Evolutionary conservation across 2,888 invertebrate species (phyloP), one percentile per base, ranked within the genome.

Genomic region (Phytoseiulus persimilis): DNA sequence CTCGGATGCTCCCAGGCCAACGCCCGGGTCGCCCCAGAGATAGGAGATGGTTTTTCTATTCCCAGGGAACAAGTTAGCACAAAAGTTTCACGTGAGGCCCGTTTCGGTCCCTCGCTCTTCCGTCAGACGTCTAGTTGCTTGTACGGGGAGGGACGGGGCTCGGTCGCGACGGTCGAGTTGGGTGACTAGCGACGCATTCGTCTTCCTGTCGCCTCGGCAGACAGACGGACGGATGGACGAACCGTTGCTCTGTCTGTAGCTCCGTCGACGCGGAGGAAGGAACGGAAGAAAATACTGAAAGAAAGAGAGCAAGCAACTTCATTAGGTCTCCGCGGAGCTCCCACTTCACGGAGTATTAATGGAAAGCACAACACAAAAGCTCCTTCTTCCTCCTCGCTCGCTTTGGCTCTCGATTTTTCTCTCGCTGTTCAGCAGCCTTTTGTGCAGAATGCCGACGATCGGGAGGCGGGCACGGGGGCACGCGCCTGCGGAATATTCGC

Each of bases 341-440:
- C 65, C 65, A 65, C 65, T 65, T 65, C 65, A 65, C 65, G 65
- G 87, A 87, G 33, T 87, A 87, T 87, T 87, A 87, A 87, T 87
- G 87, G 87, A 87, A 45, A 87, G 87, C 87, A 87, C 87, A 87
- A 87, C 87, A 87, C 87, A 45, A 87, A 33, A n/a, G 31, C 33
- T 84, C 28, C 83, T 31, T 83, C 83, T 11, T 83, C n/a, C n/a
- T n/a, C 83, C 6, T 83, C 83, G 83, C 31, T 32, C 23, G 83
- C 83, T 83, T 83, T 83, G 6, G 9, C 32, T 32, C 31, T 84
- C 32, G 31, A 84, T 23, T 23, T 83, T 84, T 84, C 87, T 3
- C 33, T 32, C 18, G 87, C 33, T 87, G 87, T 11, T 23, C 87
- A 28, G 18, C 14, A 65, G 65, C 65, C 5, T 23, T 14, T 65